Evolutionary conservation across 2,113 vertebrate genomes (phyloP).

Genomic region (Sapayoa aenigma): DNA sequence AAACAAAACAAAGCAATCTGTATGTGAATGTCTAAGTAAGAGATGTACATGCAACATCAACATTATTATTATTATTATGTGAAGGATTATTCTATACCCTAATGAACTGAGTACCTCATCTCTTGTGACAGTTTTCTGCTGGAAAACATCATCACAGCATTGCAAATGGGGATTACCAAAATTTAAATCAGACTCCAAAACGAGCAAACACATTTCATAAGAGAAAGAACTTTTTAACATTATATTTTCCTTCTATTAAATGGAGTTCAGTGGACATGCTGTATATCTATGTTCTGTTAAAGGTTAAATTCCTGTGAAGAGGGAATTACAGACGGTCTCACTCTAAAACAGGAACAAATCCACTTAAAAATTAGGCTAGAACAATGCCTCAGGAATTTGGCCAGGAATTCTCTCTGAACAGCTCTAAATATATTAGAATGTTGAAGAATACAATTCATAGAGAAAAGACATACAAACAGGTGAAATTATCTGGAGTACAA

Average conservation of each 20-base stretch:
- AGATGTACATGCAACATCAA: neutral
- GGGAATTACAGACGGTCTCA: neutral
- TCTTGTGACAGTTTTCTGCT: neutral
- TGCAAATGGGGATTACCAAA: neutral
- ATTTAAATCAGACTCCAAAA: neutral
- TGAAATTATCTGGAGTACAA: neutral
- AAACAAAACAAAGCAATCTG: neutral
- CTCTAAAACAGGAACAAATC: neutral
- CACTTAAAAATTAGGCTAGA: neutral
- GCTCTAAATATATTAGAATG: neutral
- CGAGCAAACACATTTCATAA: neutral
- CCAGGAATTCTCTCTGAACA: neutral
- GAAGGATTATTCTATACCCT: neutral
- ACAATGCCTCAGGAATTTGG: rapidly evolving
- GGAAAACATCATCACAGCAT: neutral
- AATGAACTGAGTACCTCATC: neutral
- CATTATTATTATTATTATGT: neutral
- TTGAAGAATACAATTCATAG: neutral
- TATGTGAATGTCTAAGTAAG: neutral
- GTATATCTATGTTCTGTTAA: neutral
- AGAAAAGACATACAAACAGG: neutral
- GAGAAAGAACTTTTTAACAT: neutral
- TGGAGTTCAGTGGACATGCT: neutral
- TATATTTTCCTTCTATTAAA: neutral
- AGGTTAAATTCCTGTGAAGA: neutral